These are phyloP conservation scores for Neostethus bicornis DNA, from an alignment of 2,797 vertebrate genomes.

Conservation along the genomic window DNA sequence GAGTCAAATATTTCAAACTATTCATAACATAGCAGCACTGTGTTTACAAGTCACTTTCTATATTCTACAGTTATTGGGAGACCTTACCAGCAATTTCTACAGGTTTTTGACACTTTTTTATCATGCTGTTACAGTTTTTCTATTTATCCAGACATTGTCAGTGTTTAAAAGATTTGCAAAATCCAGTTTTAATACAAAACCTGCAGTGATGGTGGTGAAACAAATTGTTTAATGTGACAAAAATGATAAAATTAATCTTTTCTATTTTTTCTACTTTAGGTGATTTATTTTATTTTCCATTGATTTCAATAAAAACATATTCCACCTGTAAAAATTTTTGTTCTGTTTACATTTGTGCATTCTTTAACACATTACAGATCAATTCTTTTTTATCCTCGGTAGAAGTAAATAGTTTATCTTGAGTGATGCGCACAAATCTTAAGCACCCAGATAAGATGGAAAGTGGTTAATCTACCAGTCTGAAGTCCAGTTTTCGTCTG, in stretches of 20 bases:
- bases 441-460: no score
- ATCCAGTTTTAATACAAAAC: constrained; percentile 8
- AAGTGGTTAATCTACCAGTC: no score
- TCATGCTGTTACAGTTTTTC: constrained; percentile 20
- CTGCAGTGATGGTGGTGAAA: constrained; percentile 8
- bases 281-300: constrained; percentile 46
- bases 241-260: constrained; percentile 30
- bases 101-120: constrained; percentile 8
- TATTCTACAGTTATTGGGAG: constrained; percentile 24
- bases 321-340: background rate
- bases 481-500: no score
- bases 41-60: constrained; percentile 49
- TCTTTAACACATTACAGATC: no score
- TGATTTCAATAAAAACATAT: constrained; percentile 38
- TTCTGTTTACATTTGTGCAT: no score
- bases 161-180: constrained; percentile 17
- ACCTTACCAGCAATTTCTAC: constrained; percentile 63
- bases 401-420: no score
- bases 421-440: no score
- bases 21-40: constrained; percentile 61
- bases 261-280: constrained; percentile 36
- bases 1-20: constrained; percentile 39
- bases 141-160: constrained; percentile 8
- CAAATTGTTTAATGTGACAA: constrained; percentile 18
- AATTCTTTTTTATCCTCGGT: no score